Evolutionary conservation across 2,888 invertebrate genomes (phyloP).

Genomic region (Hydriomena furcata): DNA sequence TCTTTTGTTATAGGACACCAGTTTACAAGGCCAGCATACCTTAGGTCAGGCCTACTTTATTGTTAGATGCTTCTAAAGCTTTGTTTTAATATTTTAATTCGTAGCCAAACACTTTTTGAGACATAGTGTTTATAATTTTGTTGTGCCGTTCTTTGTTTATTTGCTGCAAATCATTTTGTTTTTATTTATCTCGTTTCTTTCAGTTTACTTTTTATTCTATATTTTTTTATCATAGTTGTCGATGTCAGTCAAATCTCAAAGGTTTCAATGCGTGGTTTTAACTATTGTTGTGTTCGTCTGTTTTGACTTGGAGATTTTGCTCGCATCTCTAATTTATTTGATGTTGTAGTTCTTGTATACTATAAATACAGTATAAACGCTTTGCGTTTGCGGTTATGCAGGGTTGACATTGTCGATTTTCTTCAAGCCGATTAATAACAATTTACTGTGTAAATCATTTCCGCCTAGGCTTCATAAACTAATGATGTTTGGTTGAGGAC

Average conservation of each 20-base stretch:
- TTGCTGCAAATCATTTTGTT: constrained; percentile 27
- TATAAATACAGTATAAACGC: too few relatives aligned
- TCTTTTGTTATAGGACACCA: constrained; percentile 81
- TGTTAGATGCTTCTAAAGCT: constrained; percentile 67
- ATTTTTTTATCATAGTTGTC: constrained; percentile 4
- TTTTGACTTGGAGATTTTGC: constrained; percentile 28
- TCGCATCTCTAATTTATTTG: constrained; percentile 33
- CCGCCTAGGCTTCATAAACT: too few relatives aligned
- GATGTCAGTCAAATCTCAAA: constrained; percentile 31
- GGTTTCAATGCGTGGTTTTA: constrained; percentile 18
- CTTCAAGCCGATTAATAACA: too few relatives aligned
- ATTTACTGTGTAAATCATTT: too few relatives aligned
- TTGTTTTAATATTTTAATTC: constrained; percentile 46
- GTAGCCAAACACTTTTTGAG: constrained; percentile 59
- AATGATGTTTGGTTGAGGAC: too few relatives aligned
- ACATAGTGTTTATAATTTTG: constrained; percentile 63
- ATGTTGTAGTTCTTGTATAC: constrained; percentile 5
- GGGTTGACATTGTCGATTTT: too few relatives aligned
- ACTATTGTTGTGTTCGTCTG: constrained; percentile 29
- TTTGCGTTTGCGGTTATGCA: constrained; percentile 14
- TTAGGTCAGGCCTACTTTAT: constrained; percentile 76
- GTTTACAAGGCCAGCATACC: constrained; percentile 78
- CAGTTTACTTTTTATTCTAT: constrained; percentile 6
- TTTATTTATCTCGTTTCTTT: constrained; percentile 6
- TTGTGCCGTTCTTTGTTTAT: constrained; percentile 51